Conservation (phyloP, 2,113 vertebrate genomes). For the Microcebus lehilahytsara region DNA sequence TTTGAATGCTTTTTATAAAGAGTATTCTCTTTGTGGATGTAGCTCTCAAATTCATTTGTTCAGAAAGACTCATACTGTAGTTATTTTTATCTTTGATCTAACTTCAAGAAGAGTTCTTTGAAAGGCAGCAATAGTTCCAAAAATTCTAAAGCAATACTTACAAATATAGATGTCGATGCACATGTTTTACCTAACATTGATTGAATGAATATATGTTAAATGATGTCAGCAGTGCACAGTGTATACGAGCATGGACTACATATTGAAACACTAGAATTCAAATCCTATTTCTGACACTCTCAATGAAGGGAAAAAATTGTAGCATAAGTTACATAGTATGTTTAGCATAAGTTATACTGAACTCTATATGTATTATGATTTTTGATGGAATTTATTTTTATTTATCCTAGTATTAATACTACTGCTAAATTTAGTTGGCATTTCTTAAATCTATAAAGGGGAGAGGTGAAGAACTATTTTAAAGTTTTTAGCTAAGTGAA, state of each 20-base stretch:
- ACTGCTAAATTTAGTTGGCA: background rate
- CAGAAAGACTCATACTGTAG: background rate
- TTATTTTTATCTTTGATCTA: background rate
- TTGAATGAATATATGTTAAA: background rate
- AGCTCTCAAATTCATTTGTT: background rate
- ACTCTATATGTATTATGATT: background rate
- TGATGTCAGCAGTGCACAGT: background rate
- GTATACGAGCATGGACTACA: background rate
- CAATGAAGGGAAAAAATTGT: background rate
- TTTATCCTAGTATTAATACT: background rate
- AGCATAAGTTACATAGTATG: too few relatives aligned
- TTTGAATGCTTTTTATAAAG: background rate
- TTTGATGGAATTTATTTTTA: background rate
- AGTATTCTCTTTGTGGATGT: background rate
- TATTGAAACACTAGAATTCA: background rate
- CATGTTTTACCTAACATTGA: background rate
- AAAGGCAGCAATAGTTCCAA: background rate
- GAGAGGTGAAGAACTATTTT: background rate
- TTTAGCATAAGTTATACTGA: background rate
- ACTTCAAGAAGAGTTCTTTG: background rate
- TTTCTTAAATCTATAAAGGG: background rate
- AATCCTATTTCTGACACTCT: background rate
- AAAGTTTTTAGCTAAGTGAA: background rate
- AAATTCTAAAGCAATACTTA: background rate
- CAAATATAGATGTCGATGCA: background rate